These are phyloP conservation scores for Corydoras sp. DNA, from an alignment of 2,113 vertebrate species.

Conservation along the genomic window DNA sequence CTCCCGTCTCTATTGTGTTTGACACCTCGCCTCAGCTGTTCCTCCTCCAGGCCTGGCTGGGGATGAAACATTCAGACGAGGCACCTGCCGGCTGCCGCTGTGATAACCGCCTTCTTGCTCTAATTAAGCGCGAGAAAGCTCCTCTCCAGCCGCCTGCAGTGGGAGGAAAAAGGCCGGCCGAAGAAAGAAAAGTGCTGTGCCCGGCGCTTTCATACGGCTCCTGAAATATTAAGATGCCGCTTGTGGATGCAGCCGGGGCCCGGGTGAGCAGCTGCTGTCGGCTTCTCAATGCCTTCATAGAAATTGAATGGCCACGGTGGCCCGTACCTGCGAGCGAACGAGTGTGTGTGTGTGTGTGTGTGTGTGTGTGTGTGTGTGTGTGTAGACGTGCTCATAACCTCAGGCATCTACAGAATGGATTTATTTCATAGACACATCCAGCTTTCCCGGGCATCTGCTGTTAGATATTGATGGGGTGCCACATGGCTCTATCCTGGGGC, in stretches of 20 bases:
- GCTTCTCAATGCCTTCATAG: conserved; percentile 47
- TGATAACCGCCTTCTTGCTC: conserved; percentile 55
- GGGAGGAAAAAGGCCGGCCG: conserved; percentile 36
- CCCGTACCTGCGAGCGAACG: conserved; percentile 5
- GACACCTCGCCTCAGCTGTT: conserved; percentile 51
- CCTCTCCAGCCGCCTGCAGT: conserved; percentile 50
- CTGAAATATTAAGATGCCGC: conserved; percentile 61
- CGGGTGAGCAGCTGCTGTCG: conserved; percentile 55
- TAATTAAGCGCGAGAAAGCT: conserved; percentile 57
- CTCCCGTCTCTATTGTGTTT: conserved; percentile 53
- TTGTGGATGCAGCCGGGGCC: conserved; percentile 48
- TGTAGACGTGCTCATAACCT: background rate
- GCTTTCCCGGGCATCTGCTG: conserved; percentile 11
- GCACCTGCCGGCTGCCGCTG: conserved; percentile 47
- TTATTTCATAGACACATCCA: conserved; percentile 16
- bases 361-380: conserved; percentile 19
- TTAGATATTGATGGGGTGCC: conserved; percentile 20
- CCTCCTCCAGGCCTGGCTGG: conserved; percentile 42
- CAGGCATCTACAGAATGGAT: conserved; percentile 18
- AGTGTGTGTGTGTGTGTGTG: conserved; percentile 17
- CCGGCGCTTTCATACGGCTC: conserved; percentile 50
- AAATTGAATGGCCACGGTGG: conserved; percentile 35
- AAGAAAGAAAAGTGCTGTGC: conserved; percentile 48
- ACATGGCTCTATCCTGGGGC: conserved; percentile 36
- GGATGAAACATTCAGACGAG: conserved; percentile 59